Conservation (phyloP, 2,888 invertebrate species). For the Lasioglossum marginatum region DNA sequence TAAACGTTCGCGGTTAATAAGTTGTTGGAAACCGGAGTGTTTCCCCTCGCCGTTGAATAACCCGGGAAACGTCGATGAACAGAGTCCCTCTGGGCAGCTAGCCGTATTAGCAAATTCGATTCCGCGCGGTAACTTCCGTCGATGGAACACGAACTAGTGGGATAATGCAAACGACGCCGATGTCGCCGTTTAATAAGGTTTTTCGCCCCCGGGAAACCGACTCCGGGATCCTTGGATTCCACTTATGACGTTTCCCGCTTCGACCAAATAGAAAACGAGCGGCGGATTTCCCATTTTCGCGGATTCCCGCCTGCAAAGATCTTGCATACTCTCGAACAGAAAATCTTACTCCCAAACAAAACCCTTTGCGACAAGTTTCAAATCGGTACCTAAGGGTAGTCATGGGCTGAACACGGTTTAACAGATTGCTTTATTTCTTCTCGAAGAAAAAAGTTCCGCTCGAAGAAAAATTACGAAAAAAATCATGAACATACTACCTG, state of each 20-base stretch:
- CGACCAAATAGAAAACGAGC: neutral
- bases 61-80: neutral
- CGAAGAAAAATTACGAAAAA: too few relatives aligned
- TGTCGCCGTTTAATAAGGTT: conserved; percentile 50
- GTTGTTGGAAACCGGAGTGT: neutral
- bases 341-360: neutral
- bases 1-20: conserved; percentile 3
- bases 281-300: neutral
- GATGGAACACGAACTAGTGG: conserved; percentile 25
- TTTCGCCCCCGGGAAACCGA: conserved; percentile 32
- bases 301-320: neutral
- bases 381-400: neutral
- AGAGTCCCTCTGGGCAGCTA: conserved; percentile 24
- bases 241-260: neutral
- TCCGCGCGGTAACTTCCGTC: conserved; percentile 59
- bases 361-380: neutral
- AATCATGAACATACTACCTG: neutral
- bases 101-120: conserved; percentile 71
- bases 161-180: conserved; percentile 39
- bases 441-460: too few relatives aligned
- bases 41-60: neutral
- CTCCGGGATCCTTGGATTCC: conserved; percentile 10
- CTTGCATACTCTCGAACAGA: neutral
- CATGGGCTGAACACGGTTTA: neutral
- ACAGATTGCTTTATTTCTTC: too few relatives aligned